Evolutionary conservation across 2,888 invertebrate genomes (phyloP).

Genomic region (Heterodera filipjevi): DNA sequence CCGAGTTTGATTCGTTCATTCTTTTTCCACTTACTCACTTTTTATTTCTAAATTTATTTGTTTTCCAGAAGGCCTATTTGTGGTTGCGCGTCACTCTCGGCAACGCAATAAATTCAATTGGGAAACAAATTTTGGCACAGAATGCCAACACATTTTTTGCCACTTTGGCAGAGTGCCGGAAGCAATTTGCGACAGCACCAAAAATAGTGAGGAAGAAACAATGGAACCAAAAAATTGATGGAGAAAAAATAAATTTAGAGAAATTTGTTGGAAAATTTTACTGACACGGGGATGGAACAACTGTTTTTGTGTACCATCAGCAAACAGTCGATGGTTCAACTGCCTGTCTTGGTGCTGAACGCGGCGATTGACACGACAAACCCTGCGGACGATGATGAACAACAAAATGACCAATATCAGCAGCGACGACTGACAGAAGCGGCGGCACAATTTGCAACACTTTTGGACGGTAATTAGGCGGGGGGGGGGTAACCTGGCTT

Average conservation of each 20-base stretch:
- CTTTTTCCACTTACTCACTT: no score
- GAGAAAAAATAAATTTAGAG: not conserved
- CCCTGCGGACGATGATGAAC: not conserved
- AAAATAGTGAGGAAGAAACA: not conserved
- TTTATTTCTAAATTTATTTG: not conserved
- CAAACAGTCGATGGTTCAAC: not conserved
- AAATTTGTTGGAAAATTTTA: not conserved
- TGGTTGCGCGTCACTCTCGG: not conserved
- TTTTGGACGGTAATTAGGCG: not conserved
- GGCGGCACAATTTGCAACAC: not conserved
- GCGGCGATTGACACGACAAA: not conserved
- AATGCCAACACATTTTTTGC: not conserved
- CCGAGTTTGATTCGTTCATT: no score
- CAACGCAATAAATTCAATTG: not conserved
- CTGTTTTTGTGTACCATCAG: not conserved
- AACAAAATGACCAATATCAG: not conserved
- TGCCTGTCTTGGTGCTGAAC: not conserved
- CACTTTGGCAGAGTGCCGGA: not conserved
- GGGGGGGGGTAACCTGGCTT: no score
- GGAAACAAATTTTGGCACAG: not conserved
- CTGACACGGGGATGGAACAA: not conserved
- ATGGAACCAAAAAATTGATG: not conserved
- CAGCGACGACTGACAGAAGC: not conserved
- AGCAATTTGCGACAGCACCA: conserved; percentile 5
- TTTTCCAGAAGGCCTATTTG: not conserved